A percentile compares a stretch with the other conserved stretches of the same genome.
Evolutionary conservation across 2,113 vertebrate species (phyloP).

Genomic region (Pygathrix nemaeus): DNA sequence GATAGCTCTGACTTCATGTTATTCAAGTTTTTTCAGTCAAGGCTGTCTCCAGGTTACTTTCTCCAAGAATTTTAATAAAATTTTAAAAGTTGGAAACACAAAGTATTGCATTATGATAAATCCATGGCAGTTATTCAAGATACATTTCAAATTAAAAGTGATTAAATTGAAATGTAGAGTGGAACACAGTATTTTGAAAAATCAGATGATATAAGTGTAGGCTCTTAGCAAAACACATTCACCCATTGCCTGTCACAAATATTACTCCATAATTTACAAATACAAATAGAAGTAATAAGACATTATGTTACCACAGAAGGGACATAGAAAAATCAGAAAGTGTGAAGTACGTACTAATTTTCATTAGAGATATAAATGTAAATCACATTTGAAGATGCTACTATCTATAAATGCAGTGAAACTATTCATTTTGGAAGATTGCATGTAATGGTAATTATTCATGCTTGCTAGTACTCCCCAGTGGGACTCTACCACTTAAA

Average conservation of each 20-base stretch:
- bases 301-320: constrained; percentile 16
- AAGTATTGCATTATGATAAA: background rate
- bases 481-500: constrained; percentile 53
- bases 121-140: background rate
- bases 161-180: background rate
- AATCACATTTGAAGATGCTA: constrained; percentile 56
- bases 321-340: constrained; percentile 44
- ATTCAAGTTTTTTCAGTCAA: background rate
- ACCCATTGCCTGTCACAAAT: background rate
- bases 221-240: constrained; percentile 22
- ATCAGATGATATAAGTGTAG: background rate
- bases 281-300: constrained; percentile 35
- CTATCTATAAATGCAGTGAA: constrained; percentile 6
- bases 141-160: constrained; percentile 39
- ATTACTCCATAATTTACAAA: constrained; percentile 40
- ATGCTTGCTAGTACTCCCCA: constrained; percentile 16
- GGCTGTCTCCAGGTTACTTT: background rate
- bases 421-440: constrained; percentile 62
- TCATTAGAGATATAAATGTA: constrained; percentile 55
- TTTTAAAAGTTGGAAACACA: background rate
- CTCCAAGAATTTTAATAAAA: background rate
- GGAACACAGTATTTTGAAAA: constrained; percentile 1
- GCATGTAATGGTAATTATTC: constrained; percentile 58
- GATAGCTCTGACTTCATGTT: background rate
- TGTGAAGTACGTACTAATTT: constrained; percentile 56